Evolutionary conservation across 2,888 invertebrate species (phyloP).

Genomic region (Lissonota sp.): DNA sequence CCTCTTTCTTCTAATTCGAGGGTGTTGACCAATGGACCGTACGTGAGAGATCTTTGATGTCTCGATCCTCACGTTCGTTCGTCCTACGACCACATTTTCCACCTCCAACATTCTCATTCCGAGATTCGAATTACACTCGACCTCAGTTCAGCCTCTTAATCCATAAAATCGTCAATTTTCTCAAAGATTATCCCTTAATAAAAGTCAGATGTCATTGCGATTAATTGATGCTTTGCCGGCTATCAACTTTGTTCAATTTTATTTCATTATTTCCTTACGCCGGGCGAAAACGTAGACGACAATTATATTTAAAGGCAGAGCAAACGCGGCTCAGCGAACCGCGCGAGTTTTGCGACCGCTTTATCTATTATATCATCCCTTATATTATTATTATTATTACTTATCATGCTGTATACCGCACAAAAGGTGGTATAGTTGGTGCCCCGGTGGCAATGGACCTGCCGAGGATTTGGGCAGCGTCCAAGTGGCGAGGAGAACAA

Average conservation of each 20-base stretch:
- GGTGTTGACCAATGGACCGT: constrained; percentile 74
- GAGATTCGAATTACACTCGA: background rate
- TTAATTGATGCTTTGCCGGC: background rate
- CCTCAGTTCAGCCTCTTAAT: too few species aligned
- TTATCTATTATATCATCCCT: constrained; percentile 60
- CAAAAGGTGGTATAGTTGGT: constrained; percentile 50
- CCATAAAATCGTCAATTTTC: too few species aligned
- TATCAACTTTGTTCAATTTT: background rate
- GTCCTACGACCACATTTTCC: constrained; percentile 6
- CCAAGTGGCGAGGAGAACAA: constrained; percentile 73
- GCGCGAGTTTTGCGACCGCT: constrained; percentile 49
- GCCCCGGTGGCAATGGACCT: constrained; percentile 54
- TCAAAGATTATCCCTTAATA: too few species aligned
- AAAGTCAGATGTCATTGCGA: too few species aligned
- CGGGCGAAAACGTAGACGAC: constrained; percentile 43
- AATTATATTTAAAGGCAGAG: constrained; percentile 47
- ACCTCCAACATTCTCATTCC: constrained; percentile 18
- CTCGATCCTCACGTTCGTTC: constrained; percentile 50
- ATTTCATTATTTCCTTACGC: constrained; percentile 9
- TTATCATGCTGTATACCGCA: constrained; percentile 36
- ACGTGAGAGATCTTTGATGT: constrained; percentile 72
- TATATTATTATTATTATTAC: constrained; percentile 37
- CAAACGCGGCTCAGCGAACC: constrained; percentile 37
- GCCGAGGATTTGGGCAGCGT: constrained; percentile 79
- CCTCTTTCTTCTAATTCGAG: constrained; percentile 70